A percentile compares a stretch with the other conserved stretches of the same genome.
These are phyloP conservation scores for Margarornis squamiger DNA, from an alignment of 2,797 vertebrate genomes.

Conservation along the genomic window DNA sequence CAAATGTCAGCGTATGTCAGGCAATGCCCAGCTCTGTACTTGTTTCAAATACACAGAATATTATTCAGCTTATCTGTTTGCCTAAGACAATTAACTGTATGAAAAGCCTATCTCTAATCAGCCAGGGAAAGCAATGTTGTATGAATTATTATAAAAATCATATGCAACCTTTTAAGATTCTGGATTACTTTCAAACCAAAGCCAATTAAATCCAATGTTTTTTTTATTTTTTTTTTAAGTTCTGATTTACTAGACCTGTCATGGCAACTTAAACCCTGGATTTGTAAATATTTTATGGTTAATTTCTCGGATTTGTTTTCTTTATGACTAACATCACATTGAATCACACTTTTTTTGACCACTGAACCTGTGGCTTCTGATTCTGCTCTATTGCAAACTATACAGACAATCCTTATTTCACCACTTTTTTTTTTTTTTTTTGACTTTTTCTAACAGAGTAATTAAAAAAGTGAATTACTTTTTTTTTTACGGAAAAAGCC, in stretches of 20 bases:
- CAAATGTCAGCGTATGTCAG: not conserved
- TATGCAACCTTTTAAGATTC: not conserved
- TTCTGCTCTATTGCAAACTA: not conserved
- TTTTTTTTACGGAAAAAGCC: conserved; percentile 3
- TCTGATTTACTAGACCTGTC: not conserved
- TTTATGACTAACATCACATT: not conserved
- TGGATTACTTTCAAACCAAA: not conserved
- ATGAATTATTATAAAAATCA: not conserved
- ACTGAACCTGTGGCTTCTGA: not conserved
- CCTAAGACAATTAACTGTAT: not conserved
- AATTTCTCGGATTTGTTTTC: not conserved
- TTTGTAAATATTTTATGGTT: not conserved
- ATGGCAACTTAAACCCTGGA: not conserved
- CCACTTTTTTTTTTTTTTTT: not conserved
- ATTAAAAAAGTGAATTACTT: conserved; percentile 8
- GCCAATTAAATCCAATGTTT: not conserved
- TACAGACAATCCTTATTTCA: not conserved
- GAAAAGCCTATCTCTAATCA: not conserved
- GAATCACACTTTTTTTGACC: not conserved
- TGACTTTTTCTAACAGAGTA: not conserved
- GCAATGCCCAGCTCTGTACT: not conserved
- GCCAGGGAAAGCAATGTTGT: not conserved
- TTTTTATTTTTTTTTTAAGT: not conserved
- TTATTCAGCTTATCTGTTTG: not conserved
- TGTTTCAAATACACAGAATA: not conserved